Evolutionary conservation across 2,113 vertebrate species (phyloP).

Genomic region (Melanocharis versteri): DNA sequence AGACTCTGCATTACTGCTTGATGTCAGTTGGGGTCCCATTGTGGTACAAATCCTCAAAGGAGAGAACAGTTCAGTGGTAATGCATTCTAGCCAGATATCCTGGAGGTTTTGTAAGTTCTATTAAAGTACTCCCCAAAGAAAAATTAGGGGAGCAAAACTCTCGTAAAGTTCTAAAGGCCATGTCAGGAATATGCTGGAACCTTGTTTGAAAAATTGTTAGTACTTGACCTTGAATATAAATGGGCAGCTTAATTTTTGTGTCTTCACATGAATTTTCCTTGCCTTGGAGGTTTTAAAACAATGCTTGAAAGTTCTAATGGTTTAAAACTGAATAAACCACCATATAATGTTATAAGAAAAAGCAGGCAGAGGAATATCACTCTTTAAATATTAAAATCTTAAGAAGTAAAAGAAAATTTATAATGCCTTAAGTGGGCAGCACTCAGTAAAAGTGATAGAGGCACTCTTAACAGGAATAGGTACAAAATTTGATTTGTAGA

Average conservation of each 20-base stretch:
- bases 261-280: not conserved
- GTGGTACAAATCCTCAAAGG: slow-evolving; percentile 5
- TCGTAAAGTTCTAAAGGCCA: not conserved
- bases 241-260: not conserved
- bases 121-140: not conserved
- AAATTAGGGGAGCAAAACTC: not conserved
- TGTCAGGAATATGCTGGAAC: not conserved
- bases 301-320: not conserved
- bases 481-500: not conserved
- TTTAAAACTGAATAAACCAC: not conserved
- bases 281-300: not conserved
- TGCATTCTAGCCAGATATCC: slow-evolving; percentile 2
- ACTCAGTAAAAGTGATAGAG: not conserved
- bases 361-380: not conserved
- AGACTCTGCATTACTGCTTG: not conserved
- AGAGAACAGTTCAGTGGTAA: not conserved
- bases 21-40: not conserved
- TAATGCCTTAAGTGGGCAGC: not conserved
- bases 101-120: slow-evolving; percentile 3
- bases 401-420: not conserved
- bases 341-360: not conserved
- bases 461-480: not conserved
- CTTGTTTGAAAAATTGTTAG: not conserved
- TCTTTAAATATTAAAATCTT: not conserved
- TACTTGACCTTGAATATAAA: not conserved